Evolutionary conservation across 1,140 invertebrate genomes (phyloP).

Genomic region (Mya arenaria): DNA sequence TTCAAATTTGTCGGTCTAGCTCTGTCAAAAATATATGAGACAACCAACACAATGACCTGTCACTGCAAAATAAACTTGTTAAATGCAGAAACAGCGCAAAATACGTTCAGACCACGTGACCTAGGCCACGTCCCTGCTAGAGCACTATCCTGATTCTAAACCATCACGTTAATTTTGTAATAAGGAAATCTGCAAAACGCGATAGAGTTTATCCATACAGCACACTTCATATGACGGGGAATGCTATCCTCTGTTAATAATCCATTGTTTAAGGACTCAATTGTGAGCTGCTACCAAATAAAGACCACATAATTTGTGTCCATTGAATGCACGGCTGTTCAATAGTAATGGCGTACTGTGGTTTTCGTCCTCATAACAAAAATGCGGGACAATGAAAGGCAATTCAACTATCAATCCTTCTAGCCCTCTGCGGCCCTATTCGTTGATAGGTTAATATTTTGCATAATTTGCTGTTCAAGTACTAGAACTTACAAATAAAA

Average conservation of each 20-base stretch:
- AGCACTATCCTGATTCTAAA: conserved; percentile 18
- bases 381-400: conserved; percentile 59
- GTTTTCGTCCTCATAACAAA: conserved; percentile 60
- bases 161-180: background rate
- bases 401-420: conserved; percentile 4
- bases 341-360: conserved; percentile 61
- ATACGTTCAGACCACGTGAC: conserved; percentile 59
- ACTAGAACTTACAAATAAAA: background rate
- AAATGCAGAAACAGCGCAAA: background rate
- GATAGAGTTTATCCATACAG: no score
- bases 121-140: conserved; percentile 63
- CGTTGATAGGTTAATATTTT: conserved; percentile 55
- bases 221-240: background rate
- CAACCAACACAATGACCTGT: no score
- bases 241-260: background rate
- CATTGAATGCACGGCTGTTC: no score
- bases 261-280: background rate
- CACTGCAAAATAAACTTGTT: no score
- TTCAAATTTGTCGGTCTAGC: no score
- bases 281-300: no score
- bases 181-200: no score
- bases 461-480: background rate
- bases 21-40: no score
- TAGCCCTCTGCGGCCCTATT: conserved; percentile 58
- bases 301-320: no score